These are phyloP conservation scores for Campoletis raptor DNA, from an alignment of 2,888 invertebrate species.

Conservation along the genomic window DNA sequence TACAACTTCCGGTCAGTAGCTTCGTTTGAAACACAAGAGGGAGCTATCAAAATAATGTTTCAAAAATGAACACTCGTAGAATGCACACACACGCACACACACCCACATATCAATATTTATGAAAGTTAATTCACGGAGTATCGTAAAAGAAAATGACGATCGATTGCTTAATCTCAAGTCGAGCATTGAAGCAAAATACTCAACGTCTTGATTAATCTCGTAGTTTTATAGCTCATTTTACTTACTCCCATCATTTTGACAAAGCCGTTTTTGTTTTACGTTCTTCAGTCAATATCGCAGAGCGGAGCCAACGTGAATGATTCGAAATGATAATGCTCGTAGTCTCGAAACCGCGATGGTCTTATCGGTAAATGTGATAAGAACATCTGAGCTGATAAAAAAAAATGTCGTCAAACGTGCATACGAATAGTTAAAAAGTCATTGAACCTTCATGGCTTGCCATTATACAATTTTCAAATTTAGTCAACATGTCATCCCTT, in stretches of 20 bases:
- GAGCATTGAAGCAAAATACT: conserved; percentile 2
- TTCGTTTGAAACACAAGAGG: conserved; percentile 30
- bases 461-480: neutral
- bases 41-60: neutral
- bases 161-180: neutral
- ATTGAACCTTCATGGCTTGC: neutral
- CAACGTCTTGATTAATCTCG: neutral
- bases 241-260: conserved; percentile 71
- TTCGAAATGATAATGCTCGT: conserved; percentile 11
- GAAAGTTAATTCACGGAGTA: conserved; percentile 25
- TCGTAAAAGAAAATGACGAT: conserved; percentile 26
- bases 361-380: conserved; percentile 61
- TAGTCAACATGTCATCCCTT: conserved; percentile 4
- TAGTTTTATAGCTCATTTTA: conserved; percentile 13
- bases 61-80: conserved; percentile 41
- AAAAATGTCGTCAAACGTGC: neutral
- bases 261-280: conserved; percentile 23
- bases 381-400: conserved; percentile 57
- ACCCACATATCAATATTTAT: neutral
- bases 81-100: neutral
- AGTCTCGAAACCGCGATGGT: conserved; percentile 30
- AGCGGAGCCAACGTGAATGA: conserved; percentile 27
- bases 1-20: conserved; percentile 53
- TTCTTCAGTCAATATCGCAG: conserved; percentile 19
- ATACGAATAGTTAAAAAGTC: neutral